These are phyloP conservation scores for Lycodopsis pacificus DNA, from an alignment of 2,797 vertebrate species.

Conservation along the genomic window DNA sequence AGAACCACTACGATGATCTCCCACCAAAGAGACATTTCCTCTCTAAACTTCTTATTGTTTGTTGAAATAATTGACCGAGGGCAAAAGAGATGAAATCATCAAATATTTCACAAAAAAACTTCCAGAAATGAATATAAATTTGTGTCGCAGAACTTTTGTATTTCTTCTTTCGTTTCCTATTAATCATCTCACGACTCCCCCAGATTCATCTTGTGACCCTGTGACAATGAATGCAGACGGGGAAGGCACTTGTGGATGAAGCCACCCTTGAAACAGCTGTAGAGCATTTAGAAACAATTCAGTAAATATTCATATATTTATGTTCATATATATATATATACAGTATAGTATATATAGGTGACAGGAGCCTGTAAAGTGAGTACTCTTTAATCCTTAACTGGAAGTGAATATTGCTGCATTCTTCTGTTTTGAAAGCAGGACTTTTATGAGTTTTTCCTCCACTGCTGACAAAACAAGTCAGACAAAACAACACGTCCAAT, in stretches of 20 bases:
- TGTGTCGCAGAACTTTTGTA: no score
- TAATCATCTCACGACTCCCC: background rate
- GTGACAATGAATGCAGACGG: no score
- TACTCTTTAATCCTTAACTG: background rate
- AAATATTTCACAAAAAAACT: background rate
- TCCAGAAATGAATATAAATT: no score
- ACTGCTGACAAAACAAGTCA: constrained; percentile 6
- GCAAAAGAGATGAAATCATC: no score
- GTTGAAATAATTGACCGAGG: no score
- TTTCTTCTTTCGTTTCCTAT: background rate
- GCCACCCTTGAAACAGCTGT: background rate
- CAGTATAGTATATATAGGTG: background rate
- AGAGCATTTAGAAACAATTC: background rate
- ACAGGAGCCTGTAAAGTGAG: background rate
- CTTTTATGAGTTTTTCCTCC: background rate
- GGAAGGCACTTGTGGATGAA: no score
- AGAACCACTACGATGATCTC: no score
- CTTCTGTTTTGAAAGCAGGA: no score
- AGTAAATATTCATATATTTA: background rate
- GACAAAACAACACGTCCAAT: constrained; percentile 8
- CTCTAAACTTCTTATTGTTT: background rate
- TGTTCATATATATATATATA: background rate
- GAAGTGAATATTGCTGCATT: no score
- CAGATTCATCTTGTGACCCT: background rate
- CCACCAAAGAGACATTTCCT: background rate